Evolutionary conservation across 2,797 vertebrate species (phyloP).

Genomic region (Nannoperca australis): DNA sequence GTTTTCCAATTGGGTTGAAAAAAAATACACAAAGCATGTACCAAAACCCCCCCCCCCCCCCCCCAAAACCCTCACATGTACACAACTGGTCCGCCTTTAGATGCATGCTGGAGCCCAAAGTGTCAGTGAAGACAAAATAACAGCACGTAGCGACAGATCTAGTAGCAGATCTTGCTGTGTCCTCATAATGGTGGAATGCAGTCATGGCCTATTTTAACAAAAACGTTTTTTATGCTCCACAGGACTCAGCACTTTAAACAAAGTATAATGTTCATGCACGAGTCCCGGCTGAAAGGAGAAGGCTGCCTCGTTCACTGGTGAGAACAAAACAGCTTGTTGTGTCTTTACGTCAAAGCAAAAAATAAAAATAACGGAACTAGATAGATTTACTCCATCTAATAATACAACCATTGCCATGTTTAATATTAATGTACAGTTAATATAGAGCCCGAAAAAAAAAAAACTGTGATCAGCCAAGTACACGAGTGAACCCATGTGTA

Average conservation of each 20-base stretch:
- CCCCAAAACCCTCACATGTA: too few species aligned
- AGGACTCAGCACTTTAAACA: conserved; percentile 96
- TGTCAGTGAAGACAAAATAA: background rate
- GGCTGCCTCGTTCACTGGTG: conserved; percentile 97
- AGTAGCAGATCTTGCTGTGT: background rate
- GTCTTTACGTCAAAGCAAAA: background rate
- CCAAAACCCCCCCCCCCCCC: too few species aligned
- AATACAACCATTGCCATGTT: background rate
- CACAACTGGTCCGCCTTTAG: background rate
- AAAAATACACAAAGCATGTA: too few species aligned
- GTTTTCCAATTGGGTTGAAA: too few species aligned
- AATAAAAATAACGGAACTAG: background rate
- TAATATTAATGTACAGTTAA: conserved; percentile 7
- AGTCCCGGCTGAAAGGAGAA: conserved; percentile 92
- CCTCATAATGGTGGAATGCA: conserved; percentile 13
- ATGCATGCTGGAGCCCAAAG: background rate
- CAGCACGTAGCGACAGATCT: conserved; percentile 2
- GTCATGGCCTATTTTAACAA: conserved; percentile 26
- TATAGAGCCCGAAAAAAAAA: conserved; percentile 9
- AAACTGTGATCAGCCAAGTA: conserved; percentile 20
- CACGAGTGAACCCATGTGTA: conserved; percentile 56
- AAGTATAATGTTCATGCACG: conserved; percentile 95
- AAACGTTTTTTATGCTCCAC: conserved; percentile 50
- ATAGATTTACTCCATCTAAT: background rate
- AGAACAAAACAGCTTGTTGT: conserved; percentile 53